Conservation (phyloP, 2,113 vertebrate species). For the Eonycteris spelaea region DNA sequence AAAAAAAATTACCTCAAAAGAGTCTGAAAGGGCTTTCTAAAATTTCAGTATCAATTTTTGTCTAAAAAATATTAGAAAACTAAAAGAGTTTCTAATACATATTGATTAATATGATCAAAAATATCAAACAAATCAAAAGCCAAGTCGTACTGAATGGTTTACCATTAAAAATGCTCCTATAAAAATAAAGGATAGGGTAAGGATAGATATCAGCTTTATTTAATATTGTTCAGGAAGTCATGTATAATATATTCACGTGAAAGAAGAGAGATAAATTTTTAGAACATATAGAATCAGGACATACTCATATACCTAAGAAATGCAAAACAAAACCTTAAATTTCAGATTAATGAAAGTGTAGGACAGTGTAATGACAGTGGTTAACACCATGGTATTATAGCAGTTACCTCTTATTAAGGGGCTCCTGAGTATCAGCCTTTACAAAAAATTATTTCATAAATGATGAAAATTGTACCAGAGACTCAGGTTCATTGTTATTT, state of each 20-base stretch:
- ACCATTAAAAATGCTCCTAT: neutral
- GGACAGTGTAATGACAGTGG: neutral
- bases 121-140: neutral
- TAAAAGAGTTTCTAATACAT: neutral
- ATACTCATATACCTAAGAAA: neutral
- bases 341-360: neutral
- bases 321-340: neutral
- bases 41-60: neutral
- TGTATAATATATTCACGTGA: neutral
- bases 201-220: neutral
- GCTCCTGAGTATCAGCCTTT: neutral
- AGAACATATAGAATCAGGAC: neutral
- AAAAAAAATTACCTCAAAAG: neutral
- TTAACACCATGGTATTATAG: neutral
- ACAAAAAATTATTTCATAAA: neutral
- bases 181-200: too few relatives aligned
- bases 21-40: neutral
- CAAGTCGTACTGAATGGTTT: neutral
- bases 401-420: neutral
- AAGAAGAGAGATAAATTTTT: neutral
- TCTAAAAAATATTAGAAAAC: neutral
- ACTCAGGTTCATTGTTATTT: neutral
- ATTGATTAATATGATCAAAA: neutral
- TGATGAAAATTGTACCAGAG: neutral
- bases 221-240: neutral